A percentile compares a stretch with the other conserved stretches of the same genome.
Conservation (phyloP, 2,888 invertebrate genomes). For the Lasioglossum malachurum region DNA sequence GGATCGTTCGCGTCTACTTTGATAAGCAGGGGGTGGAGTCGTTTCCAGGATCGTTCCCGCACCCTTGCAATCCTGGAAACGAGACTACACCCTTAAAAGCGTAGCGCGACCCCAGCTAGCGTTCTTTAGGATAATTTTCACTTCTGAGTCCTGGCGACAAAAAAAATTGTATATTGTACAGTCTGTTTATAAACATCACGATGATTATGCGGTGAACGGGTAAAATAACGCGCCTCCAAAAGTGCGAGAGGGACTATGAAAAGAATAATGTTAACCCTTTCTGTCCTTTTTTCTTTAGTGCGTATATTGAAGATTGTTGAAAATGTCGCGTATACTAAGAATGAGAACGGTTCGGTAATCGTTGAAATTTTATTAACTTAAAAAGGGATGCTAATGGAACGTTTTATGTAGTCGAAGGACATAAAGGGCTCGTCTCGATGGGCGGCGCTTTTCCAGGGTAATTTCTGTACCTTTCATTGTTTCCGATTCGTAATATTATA, state of each 20-base stretch:
- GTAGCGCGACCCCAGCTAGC: conserved; percentile 31
- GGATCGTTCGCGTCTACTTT: conserved; percentile 17
- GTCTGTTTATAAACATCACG: conserved; percentile 73
- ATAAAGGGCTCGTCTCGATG: conserved; percentile 30
- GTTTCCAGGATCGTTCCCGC: too few relatives aligned
- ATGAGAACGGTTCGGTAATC: not conserved
- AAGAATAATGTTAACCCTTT: not conserved
- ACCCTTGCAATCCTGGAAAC: too few relatives aligned
- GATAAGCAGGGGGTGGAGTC: not conserved
- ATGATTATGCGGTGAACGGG: conserved; percentile 31
- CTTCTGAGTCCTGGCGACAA: conserved; percentile 69
- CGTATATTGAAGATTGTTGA: not conserved
- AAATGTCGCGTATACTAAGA: not conserved
- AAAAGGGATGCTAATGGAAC: not conserved
- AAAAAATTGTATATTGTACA: conserved; percentile 58
- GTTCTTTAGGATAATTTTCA: conserved; percentile 45
- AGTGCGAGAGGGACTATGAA: not conserved
- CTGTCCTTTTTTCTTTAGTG: not conserved
- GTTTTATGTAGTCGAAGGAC: not conserved
- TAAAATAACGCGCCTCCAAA: not conserved
- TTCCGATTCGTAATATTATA: conserved; percentile 54
- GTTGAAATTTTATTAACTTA: not conserved
- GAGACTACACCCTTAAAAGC: not conserved
- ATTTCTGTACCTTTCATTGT: conserved; percentile 63
- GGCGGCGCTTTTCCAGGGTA: conserved; percentile 65